Percentiles rank a stretch among this genome's conserved stretches.
These are phyloP conservation scores for Cynocephalus volans DNA, from an alignment of 2,113 vertebrate species.

Conservation along the genomic window DNA sequence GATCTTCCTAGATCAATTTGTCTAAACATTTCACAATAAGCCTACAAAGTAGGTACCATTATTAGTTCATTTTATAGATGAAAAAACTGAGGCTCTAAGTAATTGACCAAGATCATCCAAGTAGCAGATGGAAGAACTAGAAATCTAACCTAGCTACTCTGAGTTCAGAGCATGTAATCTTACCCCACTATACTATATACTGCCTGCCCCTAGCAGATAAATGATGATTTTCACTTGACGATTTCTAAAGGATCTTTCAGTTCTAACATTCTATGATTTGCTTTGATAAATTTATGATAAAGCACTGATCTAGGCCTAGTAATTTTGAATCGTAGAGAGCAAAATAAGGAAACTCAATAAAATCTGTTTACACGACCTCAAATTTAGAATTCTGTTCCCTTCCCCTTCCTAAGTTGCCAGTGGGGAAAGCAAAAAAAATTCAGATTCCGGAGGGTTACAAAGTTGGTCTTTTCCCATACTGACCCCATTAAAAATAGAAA, in stretches of 20 bases:
- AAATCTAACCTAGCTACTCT: not conserved
- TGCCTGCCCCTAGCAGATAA: not conserved
- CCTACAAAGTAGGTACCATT: not conserved
- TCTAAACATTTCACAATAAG: not conserved
- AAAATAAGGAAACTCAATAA: conserved; percentile 37
- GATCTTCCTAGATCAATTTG: not conserved
- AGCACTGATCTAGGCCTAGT: not conserved
- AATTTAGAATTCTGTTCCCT: not conserved
- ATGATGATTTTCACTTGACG: not conserved
- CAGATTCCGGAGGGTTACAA: not conserved
- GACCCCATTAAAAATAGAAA: conserved; percentile 54
- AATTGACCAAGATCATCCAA: not conserved
- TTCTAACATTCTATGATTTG: conserved; percentile 6
- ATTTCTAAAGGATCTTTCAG: not conserved
- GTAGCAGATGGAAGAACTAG: conserved; percentile 17
- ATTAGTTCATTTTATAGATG: conserved; percentile 1
- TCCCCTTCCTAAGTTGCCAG: too few species aligned
- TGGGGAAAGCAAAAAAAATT: not conserved
- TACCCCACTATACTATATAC: not conserved
- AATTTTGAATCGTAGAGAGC: not conserved
- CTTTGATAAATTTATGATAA: not conserved
- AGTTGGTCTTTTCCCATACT: not conserved
- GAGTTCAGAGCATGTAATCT: not conserved
- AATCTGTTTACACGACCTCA: not conserved
- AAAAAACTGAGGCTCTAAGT: not conserved